Evolutionary conservation across 92 coral and sea anemone species (phyloP).

Genomic region (Porites rus): DNA sequence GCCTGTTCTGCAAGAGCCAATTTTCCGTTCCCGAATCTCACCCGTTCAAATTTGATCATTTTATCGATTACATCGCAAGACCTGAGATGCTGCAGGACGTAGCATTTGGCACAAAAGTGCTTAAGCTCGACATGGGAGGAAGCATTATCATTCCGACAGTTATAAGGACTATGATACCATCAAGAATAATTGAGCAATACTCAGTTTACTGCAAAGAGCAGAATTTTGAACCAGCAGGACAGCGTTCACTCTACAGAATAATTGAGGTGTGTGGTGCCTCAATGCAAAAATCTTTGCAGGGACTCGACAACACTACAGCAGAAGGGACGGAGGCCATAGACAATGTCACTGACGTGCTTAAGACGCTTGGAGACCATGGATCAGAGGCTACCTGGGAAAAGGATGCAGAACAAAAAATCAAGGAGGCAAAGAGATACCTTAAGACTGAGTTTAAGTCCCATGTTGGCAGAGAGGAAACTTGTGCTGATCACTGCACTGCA

Average conservation of each 20-base stretch:
- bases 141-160: constrained; percentile 58
- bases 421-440: constrained; percentile 56
- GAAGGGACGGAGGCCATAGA: constrained; percentile 63
- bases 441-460: constrained; percentile 67
- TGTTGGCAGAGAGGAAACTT: constrained; percentile 48
- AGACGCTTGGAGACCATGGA: constrained; percentile 37
- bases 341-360: constrained; percentile 12
- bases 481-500: constrained; percentile 65
- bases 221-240: constrained; percentile 50
- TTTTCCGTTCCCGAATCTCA: constrained; percentile 37
- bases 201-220: constrained; percentile 37
- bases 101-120: constrained; percentile 63
- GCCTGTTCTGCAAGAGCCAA: constrained; percentile 38
- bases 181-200: constrained; percentile 60
- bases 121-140: constrained; percentile 69
- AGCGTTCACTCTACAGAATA: constrained; percentile 56
- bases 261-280: constrained; percentile 65
- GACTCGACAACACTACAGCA: constrained; percentile 66
- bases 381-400: constrained; percentile 19
- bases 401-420: not conserved
- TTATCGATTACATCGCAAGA: constrained; percentile 58
- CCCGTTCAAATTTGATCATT: constrained; percentile 48
- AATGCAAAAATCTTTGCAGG: constrained; percentile 51
- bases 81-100: constrained; percentile 68
- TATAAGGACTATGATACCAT: constrained; percentile 59